These are phyloP conservation scores for Tetragonula clypearis DNA, from an alignment of 1,140 invertebrate genomes.

Conservation along the genomic window DNA sequence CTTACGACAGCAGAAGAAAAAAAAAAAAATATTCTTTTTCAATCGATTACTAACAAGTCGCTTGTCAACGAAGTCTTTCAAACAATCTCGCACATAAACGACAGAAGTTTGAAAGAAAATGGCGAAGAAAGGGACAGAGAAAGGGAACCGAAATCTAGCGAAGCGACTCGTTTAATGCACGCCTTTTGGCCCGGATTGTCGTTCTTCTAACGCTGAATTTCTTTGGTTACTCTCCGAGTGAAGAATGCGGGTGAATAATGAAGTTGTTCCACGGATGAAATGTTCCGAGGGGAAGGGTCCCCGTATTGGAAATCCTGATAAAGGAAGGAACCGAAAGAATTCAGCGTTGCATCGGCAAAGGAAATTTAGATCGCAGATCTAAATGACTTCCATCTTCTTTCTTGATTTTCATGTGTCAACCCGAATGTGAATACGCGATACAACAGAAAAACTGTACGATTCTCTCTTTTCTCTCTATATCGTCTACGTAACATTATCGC, in stretches of 20 bases:
- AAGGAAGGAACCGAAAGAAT: neutral
- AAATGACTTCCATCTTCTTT: neutral
- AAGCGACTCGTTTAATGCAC: constrained; percentile 42
- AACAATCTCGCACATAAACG: neutral
- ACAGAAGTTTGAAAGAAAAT: neutral
- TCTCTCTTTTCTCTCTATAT: neutral
- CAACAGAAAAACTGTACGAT: neutral
- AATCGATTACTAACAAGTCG: neutral
- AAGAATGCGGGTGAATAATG: constrained; percentile 63
- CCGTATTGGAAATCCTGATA: constrained; percentile 54
- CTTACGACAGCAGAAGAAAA: neutral
- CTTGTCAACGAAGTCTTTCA: neutral
- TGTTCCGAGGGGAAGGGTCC: constrained; percentile 14
- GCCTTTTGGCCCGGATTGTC: constrained; percentile 23
- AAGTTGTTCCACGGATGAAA: constrained; percentile 49
- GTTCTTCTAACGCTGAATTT: constrained; percentile 30
- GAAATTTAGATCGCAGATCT: neutral
- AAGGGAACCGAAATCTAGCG: neutral
- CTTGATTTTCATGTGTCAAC: no score
- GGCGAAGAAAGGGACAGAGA: neutral
- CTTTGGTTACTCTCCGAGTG: constrained; percentile 24
- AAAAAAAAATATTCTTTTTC: no score
- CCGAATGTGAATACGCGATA: neutral
- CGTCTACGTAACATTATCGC: neutral
- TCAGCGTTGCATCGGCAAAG: constrained; percentile 17